These are phyloP conservation scores for Anoplopoma fimbria DNA, from an alignment of 2,113 vertebrate genomes.

Conservation along the genomic window DNA sequence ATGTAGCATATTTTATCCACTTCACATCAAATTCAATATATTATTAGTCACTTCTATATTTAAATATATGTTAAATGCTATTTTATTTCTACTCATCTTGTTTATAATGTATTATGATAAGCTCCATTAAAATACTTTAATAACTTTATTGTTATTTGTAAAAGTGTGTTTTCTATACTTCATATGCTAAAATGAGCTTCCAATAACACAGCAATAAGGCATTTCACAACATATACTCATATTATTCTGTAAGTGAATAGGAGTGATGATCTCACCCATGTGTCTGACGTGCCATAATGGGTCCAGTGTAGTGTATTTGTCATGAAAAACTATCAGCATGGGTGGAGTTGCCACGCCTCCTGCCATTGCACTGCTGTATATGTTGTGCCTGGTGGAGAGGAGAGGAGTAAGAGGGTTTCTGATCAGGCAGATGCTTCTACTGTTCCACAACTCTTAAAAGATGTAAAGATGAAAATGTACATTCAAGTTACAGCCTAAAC, in stretches of 20 bases:
- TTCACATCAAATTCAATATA: neutral
- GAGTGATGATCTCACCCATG: slow-evolving; percentile 85
- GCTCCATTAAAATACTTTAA: neutral
- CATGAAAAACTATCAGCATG: slow-evolving; percentile 95
- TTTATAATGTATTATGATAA: neutral
- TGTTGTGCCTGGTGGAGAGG: slow-evolving; percentile 86
- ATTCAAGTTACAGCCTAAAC: neutral
- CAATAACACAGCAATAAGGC: neutral
- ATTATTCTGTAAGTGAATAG: neutral
- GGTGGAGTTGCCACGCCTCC: slow-evolving; percentile 95
- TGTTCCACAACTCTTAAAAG: neutral
- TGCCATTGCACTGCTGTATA: slow-evolving; percentile 95
- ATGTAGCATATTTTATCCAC: neutral
- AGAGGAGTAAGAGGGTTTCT: neutral
- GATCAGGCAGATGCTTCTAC: neutral
- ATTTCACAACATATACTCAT: neutral
- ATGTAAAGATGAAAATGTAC: neutral
- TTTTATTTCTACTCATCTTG: neutral
- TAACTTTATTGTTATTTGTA: neutral
- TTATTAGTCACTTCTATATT: neutral
- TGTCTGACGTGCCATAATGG: slow-evolving; percentile 95
- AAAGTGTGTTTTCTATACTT: neutral
- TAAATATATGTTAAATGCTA: neutral
- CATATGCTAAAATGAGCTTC: neutral
- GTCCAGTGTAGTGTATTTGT: slow-evolving; percentile 89